Evolutionary conservation across 2,113 vertebrate species (phyloP), one percentile per base, ranked within the genome.

Genomic region (Podiceps cristatus): DNA sequence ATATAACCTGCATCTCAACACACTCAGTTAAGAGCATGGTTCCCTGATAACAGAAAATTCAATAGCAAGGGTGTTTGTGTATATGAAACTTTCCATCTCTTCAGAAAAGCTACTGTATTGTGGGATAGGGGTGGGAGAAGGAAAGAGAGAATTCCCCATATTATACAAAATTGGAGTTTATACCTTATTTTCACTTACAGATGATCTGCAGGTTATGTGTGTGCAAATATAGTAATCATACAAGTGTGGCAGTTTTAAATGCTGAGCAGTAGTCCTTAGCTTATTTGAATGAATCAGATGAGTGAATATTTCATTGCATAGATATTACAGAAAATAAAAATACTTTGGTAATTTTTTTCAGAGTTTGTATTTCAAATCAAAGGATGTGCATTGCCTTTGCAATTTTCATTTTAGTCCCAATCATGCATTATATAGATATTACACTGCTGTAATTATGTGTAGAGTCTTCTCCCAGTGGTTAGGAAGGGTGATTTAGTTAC

Each of bases 151-250:
- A 47, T 69, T 50, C 45, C 2, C 40, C 24, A 1, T 37, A 7
- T 23, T 58, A 3, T 9, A 13, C 22, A 59, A 40, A 84, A 78
- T 18, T 9, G 16, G 49, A 50, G 8, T 69, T 76, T 10, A 9
- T 93, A 33, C 88, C 6, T 45, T 72, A 2, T 52, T 29, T 89
- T 77, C 6, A 17, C 64, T 79, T 90, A 23, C 24, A 31, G 58
- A 28, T 44, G 52, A 63, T 28, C 15, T 89, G 83, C 93, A 87
- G 89, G 89, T 96, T 94, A 75, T 93, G 25, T 82, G 80, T 94
- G 27, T 91, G 87, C 53, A 72, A 60, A n/a, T 40, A 4, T 0
- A 74, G 31, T 60, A 35, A 72, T 52, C 37, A 37, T 22, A 4
- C 44, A 79, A 73, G 11, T n/a, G 35, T 67, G 72, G 19, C 33